Evolutionary conservation across 2,888 invertebrate genomes (phyloP), one percentile per base, ranked within the genome.

Genomic region (Apoderus coryli): DNA sequence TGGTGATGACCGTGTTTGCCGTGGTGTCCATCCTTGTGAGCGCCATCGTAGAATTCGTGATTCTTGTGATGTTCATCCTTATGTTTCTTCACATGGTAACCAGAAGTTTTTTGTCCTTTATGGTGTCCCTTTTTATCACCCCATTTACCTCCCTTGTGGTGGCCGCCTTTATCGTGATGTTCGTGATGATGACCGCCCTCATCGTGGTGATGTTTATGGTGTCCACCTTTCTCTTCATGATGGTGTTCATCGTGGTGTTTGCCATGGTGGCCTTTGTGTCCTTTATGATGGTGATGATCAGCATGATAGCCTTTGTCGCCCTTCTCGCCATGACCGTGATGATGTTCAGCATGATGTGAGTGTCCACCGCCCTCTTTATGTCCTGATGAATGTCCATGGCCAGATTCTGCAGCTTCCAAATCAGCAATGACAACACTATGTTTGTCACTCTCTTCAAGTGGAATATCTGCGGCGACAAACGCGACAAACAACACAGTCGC

Each of bases 21-120:
- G 47, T 82, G 79, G 36, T 80, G 77, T 2, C 80, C 82, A 47
- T 82, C 82, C 47, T 82, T 82, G 56, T 81, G 81, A 2, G 79
- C 79, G 46, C 80, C 79, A 46, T 79, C 76, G 3, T 76, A 76
- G 49, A 73, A 75, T 47, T 81, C 79, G 2, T 74, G 76, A 2
- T 74, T 80, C 49, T 81, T 80, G 50, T 78, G 76, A 9, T 76
- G 76, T 38, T 80, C 79, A 22, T 69, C 70, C 41, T 79, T 77
- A 48, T 82, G 76, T 47, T 82, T 79, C 37, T 76, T 72, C 1
- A 75, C 76, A 47, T 79, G 68, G 44, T 78, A 71, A 16, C 75
- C 76, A 41, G 72, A 71, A 48, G 76, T 76, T 45, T 77, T 76
- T 52, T 79, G 75, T 33, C 77, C 73, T 52, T 81, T 79, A 54